phyloP scores from a whole-genome alignment of 92 coral and sea anemone genomes.

The Palythoa caribaeorum region DNA sequence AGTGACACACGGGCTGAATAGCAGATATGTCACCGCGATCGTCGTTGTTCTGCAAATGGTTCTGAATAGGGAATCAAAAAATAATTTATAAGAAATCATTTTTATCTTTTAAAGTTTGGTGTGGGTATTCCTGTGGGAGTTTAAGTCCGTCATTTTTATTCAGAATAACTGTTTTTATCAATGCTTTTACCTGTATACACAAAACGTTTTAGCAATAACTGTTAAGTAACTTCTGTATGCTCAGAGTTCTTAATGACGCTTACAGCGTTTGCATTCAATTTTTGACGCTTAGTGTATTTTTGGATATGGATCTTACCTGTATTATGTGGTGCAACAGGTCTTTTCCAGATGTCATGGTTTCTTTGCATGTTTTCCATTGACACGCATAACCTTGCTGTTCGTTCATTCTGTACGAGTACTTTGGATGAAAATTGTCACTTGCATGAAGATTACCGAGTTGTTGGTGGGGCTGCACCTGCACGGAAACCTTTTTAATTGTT shows the following conservation, averaged over 20 bases:
- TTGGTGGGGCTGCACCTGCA: neutral
- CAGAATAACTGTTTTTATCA: too few relatives aligned
- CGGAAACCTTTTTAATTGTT: neutral
- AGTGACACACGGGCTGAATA: neutral
- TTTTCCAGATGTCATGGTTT: neutral
- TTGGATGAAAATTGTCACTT: neutral
- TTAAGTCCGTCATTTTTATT: neutral
- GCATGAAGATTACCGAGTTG: neutral
- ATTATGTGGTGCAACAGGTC: slow-evolving; percentile 5
- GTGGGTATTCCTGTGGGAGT: neutral
- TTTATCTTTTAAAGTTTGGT: neutral
- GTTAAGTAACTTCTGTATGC: too few relatives aligned
- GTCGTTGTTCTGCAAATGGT: neutral
- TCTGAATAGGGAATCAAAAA: neutral
- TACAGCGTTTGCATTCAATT: neutral
- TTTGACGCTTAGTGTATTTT: neutral
- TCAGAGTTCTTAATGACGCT: too few relatives aligned
- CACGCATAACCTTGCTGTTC: neutral
- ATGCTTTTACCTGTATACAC: neutral
- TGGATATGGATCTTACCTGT: neutral
- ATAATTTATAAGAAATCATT: neutral
- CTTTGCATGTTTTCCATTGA: neutral
- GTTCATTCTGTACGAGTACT: neutral
- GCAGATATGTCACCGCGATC: neutral
- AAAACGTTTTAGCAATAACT: too few relatives aligned